Evolutionary conservation across 2,888 invertebrate species (phyloP), one percentile per base, ranked within the genome.

Genomic region (Monoplex corrugatus): DNA sequence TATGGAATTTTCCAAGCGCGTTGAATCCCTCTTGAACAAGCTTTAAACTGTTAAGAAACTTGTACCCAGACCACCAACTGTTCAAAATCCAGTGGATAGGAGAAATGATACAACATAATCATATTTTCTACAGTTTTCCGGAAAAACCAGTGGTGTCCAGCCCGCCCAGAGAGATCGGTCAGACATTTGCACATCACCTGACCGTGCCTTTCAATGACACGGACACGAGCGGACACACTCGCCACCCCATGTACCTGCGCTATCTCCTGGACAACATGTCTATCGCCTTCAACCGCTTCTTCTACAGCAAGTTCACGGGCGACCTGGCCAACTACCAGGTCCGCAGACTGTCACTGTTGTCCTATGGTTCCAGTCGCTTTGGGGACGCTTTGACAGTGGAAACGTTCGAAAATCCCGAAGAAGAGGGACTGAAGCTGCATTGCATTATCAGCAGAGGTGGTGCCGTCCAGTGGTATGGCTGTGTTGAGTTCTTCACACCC

Each of bases 181-280:
- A 88, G 84, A 90, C 90, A 0, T 91, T 91, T 57, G 50, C 89
- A 6, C 89, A 91, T 40, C 89, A 91, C 78, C 89, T 91, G 45
- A 83, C 88, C 32, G 91, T 91, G 6, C 90, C 91, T 1, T 78
- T 89, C 57, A 87, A 89, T 43, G 91, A 91, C 63, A 90, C 91
- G 32, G 90, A 91, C 83, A 89, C 91, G 28, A 90, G 90, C 72
- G 91, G 91, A 0, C 40, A 88, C n/a, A 91, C 91, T 13, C 86
- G 89, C 1, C 91, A 91, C 40, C 89, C 90, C 35, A 90, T 90
- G 43, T 91, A 91, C 68, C 44, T 88, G 0, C 86, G 91, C 45
- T 91, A 90, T 43, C 89, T 91, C 88, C 68, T 90, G 32, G 91
- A 91, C 89, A 91, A 91, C 83, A 89, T 91, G 72, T 90, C 90